Percentiles rank a stretch among this genome's conserved stretches.
Conservation (phyloP, 2,113 vertebrate genomes). For the Macrotis lagotis region DNA sequence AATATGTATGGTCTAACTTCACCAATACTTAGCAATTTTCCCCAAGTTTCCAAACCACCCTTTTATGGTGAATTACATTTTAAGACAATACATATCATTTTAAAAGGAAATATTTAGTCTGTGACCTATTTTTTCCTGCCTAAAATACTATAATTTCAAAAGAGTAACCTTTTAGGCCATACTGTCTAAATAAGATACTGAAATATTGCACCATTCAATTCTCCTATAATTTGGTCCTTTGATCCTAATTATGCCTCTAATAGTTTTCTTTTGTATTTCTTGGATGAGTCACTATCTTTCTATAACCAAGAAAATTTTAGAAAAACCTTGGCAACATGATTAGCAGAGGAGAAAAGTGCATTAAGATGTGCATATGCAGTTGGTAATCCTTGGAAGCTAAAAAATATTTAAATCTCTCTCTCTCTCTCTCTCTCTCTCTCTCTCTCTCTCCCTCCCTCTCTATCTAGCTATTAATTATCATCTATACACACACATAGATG, state of each 20-base stretch:
- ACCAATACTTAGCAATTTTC: neutral
- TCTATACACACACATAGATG: too few relatives aligned
- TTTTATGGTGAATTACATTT: conserved; percentile 1
- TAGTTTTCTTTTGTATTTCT: neutral
- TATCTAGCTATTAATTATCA: too few relatives aligned
- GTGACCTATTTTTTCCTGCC: conserved; percentile 42
- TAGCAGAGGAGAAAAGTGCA: conserved; percentile 20
- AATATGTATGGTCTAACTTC: too few relatives aligned
- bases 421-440: too few relatives aligned
- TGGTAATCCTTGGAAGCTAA: too few relatives aligned
- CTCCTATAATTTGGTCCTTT: neutral
- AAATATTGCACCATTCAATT: neutral
- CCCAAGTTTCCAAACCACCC: conserved; percentile 11
- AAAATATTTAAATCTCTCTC: too few relatives aligned
- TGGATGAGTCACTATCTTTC: neutral
- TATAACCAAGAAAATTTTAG: neutral
- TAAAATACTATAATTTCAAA: conserved; percentile 33
- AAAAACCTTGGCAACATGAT: neutral
- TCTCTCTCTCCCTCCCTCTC: too few relatives aligned
- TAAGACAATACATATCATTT: conserved; percentile 36
- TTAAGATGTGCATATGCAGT: neutral
- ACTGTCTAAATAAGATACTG: conserved; percentile 10
- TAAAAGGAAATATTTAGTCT: conserved; percentile 31
- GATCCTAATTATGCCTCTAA: neutral
- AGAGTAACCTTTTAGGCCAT: neutral